Evolutionary conservation across 2,888 invertebrate species (phyloP).

Genomic region (Plagodis dolabraria): DNA sequence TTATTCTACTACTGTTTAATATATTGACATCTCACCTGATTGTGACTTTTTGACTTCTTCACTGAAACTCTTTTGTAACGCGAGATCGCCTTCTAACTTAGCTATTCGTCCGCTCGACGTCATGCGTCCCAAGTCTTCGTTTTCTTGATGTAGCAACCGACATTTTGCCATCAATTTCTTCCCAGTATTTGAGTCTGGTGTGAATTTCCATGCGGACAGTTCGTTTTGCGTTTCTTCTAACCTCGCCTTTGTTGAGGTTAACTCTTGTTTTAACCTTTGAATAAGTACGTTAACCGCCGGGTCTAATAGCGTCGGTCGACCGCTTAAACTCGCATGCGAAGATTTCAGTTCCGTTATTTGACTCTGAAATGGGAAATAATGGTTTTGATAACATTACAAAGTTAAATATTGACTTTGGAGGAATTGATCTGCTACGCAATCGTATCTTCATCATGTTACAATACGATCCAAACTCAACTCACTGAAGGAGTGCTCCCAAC

Average conservation of each 20-base stretch:
- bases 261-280: constrained; percentile 94
- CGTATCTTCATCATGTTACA: too few species aligned
- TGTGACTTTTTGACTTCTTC: constrained; percentile 98
- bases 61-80: constrained; percentile 96
- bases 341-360: constrained; percentile 97
- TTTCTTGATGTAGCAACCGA: constrained; percentile 96
- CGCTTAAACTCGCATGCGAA: constrained; percentile 93
- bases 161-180: constrained; percentile 99
- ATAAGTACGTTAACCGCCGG: constrained; percentile 98
- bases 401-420: too few species aligned
- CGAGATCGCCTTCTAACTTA: constrained; percentile 97
- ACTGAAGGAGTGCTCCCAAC: too few species aligned
- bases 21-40: constrained; percentile 88
- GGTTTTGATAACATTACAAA: background rate
- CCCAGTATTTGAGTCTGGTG: constrained; percentile 99
- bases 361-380: constrained; percentile 85
- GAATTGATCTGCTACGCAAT: too few species aligned
- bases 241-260: constrained; percentile 94
- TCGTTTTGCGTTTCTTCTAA: constrained; percentile 99
- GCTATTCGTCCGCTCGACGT: constrained; percentile 97
- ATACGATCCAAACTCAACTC: too few species aligned
- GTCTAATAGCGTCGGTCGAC: constrained; percentile 90
- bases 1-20: background rate
- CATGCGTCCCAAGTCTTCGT: constrained; percentile 98
- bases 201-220: constrained; percentile 99